These are phyloP conservation scores for Sorex fumeus DNA, from an alignment of 2,113 vertebrate species.

Conservation along the genomic window DNA sequence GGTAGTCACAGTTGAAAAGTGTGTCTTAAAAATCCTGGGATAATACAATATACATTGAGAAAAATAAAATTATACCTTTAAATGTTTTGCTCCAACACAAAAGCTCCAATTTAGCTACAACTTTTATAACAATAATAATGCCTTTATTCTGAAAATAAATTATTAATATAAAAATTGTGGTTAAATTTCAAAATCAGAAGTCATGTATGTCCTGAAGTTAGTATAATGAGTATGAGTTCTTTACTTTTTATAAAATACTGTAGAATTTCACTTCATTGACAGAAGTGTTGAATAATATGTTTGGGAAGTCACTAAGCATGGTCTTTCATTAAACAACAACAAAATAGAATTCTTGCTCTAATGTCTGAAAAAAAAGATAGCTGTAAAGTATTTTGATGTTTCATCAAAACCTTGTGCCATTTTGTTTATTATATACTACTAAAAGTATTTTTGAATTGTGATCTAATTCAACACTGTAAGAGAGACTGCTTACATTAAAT, in stretches of 20 bases:
- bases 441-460: conserved; percentile 33
- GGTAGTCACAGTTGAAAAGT: conserved; percentile 20
- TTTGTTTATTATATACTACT: conserved; percentile 4
- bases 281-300: neutral
- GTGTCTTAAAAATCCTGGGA: neutral
- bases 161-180: neutral
- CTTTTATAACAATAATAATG: conserved; percentile 36
- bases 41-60: conserved; percentile 2
- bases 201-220: neutral
- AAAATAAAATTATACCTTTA: conserved; percentile 58
- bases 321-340: neutral
- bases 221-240: neutral
- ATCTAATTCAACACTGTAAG: conserved; percentile 32
- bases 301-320: neutral
- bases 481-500: neutral
- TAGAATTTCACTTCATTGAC: neutral
- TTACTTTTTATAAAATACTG: neutral
- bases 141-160: conserved; percentile 37
- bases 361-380: neutral
- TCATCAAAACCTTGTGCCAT: neutral
- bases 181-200: conserved; percentile 45
- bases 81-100: neutral
- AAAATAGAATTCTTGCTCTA: neutral
- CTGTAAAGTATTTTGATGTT: neutral
- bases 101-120: neutral